Conservation (phyloP, 30 jellyfish, hydroid and myxozoan species). For the Haliclystus octoradiatus region DNA sequence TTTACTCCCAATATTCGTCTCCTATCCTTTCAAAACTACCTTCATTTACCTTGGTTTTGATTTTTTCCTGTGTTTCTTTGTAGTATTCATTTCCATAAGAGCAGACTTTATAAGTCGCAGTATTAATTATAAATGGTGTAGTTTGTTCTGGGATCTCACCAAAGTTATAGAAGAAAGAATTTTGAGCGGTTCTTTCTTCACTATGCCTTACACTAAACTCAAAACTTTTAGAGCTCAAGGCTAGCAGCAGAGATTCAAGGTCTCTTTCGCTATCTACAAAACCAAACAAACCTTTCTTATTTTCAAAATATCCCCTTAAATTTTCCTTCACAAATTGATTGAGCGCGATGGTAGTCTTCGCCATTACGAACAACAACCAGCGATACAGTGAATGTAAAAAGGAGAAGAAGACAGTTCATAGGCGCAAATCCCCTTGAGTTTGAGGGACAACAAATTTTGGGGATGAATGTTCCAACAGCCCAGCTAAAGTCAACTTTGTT, state of each 20-base stretch:
- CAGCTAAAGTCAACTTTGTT: too few species aligned
- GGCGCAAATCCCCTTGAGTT: too few species aligned
- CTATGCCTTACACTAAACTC: not conserved
- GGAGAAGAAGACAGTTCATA: too few species aligned
- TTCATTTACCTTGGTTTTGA: not conserved
- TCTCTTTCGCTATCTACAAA: not conserved
- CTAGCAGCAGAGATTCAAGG: not conserved
- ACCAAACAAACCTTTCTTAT: not conserved
- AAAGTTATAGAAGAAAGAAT: not conserved
- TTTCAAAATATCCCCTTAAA: not conserved
- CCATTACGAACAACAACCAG: not conserved
- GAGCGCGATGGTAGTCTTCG: not conserved
- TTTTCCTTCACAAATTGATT: slow-evolving; percentile 1
- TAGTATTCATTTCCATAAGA: not conserved
- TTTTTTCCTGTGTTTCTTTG: not conserved
- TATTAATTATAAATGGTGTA: not conserved
- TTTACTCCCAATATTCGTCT: too few species aligned
- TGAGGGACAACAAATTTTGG: too few species aligned
- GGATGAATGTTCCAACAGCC: too few species aligned
- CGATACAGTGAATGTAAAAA: not conserved
- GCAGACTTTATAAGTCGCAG: not conserved
- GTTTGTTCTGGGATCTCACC: not conserved
- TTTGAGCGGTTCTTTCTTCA: not conserved
- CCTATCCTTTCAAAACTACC: too few species aligned
- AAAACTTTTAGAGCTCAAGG: not conserved